phyloP scores from a whole-genome alignment of 2,888 invertebrate species.

The Hartigia nigra region DNA sequence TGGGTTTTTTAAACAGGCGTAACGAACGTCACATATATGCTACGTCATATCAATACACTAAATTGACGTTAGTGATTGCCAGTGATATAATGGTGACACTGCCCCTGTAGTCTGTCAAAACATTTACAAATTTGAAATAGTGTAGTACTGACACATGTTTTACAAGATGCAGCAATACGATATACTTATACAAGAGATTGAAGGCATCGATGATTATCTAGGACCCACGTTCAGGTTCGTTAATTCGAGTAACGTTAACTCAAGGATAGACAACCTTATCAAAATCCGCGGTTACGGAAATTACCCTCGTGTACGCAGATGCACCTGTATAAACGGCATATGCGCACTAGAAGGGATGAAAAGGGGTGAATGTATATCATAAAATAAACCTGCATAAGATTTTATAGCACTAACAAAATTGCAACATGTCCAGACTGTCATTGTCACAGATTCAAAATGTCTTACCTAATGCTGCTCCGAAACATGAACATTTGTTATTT shows the following conservation, averaged over 20 bases:
- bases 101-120: too few species aligned
- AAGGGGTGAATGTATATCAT: conserved; percentile 17
- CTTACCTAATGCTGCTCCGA: conserved; percentile 52
- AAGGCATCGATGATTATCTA: conserved; percentile 92
- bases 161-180: conserved; percentile 68
- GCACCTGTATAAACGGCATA: conserved; percentile 41
- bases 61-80: too few species aligned
- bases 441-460: conserved; percentile 47
- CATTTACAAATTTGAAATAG: not conserved
- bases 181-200: conserved; percentile 80
- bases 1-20: too few species aligned
- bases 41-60: too few species aligned
- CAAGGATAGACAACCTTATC: conserved; percentile 13
- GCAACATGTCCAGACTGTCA: conserved; percentile 47
- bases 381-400: not conserved
- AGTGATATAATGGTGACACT: too few species aligned
- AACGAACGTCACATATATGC: too few species aligned
- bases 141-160: not conserved
- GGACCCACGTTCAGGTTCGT: conserved; percentile 87
- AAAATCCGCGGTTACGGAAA: conserved; percentile 46
- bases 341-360: conserved; percentile 54
- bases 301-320: conserved; percentile 51
- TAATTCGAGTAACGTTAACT: conserved; percentile 4
- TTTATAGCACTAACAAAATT: too few species aligned
- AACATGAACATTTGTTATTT: conserved; percentile 65